Evolutionary conservation across 2,797 vertebrate species (phyloP).

Genomic region (Echeneis naucrates): DNA sequence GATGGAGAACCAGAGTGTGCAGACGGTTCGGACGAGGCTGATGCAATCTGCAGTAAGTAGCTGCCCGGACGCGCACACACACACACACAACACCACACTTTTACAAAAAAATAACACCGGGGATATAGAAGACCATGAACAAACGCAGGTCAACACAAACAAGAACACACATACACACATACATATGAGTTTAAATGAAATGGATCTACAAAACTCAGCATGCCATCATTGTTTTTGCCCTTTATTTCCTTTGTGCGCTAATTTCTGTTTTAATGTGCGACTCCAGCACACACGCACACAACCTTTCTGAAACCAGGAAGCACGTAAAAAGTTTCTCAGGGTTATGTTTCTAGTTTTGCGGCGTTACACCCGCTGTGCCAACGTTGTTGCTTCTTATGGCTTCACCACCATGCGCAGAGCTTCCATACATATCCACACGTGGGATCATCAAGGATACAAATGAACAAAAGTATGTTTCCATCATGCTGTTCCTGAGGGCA

Average conservation of each 20-base stretch:
- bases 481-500: too few relatives aligned
- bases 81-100: slow-evolving; percentile 14
- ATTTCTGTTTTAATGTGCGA: background rate
- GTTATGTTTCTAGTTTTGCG: slow-evolving; percentile 34
- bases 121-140: background rate
- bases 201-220: background rate
- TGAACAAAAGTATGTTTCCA: too few relatives aligned
- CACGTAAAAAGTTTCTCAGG: slow-evolving; percentile 43
- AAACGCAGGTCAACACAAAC: too few relatives aligned
- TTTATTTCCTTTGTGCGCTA: too few relatives aligned
- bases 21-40: slow-evolving; percentile 93
- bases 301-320: slow-evolving; percentile 5
- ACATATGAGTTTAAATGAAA: background rate
- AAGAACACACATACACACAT: background rate
- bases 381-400: slow-evolving; percentile 43
- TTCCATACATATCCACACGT: slow-evolving; percentile 2
- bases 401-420: slow-evolving; percentile 14
- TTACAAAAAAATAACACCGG: too few relatives aligned
- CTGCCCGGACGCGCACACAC: background rate
- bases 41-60: slow-evolving; percentile 94
- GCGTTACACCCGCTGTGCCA: background rate
- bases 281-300: background rate
- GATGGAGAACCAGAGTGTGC: slow-evolving; percentile 95
- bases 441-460: slow-evolving; percentile 28
- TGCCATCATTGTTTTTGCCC: background rate